Evolutionary conservation across 2,797 vertebrate genomes (phyloP), one percentile per base, ranked within the genome.

Genomic region (Hephaestus fuliginosus): DNA sequence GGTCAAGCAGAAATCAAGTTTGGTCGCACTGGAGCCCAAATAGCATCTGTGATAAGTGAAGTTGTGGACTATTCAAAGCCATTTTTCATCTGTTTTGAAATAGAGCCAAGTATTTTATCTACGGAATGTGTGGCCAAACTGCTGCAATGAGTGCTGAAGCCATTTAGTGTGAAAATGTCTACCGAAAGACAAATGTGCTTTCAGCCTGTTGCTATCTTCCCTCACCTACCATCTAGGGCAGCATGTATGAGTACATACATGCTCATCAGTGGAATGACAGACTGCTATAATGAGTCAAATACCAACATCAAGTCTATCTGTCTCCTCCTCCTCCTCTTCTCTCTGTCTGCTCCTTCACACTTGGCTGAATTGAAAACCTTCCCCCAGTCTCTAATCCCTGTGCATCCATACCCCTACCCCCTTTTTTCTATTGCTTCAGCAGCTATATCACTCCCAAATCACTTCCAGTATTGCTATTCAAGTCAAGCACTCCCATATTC

Each of bases 271-370:
- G 60, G 67, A 25, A 12, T 39, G 28, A 25, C 44, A 39, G 44
- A 25, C 51, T 53, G 65, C 14, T 81, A 7, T 46, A 13, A 30
- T 64, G 2, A 58, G 7, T 58, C 22, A 33, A 33, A 41, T 44
- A 36, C 41, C 46, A 51, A 52, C 18, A 76, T 44, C 13, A 55
- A 65, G 65, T 80, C 55, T 22, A 15, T 56, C n/a, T 2, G 3
- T 69, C 68, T 58, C 30, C 63, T 80, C 48, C 62, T 68, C 33
- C 53, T 49, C 39, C 48, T 53, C 57, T 22, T 67, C 41, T 44
- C 20, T 60, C 53, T 3, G 22, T 18, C 69, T 76, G 69, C n/a
- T 76, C 39, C 68, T 73, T 88, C 72, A 86, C 75, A 74, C 78
- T 55, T 1, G 13, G 33, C 65, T 83, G 56, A 70, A 74, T 49